phyloP scores from a whole-genome alignment of 2,888 invertebrate genomes.

The Chaetoderma sp. region DNA sequence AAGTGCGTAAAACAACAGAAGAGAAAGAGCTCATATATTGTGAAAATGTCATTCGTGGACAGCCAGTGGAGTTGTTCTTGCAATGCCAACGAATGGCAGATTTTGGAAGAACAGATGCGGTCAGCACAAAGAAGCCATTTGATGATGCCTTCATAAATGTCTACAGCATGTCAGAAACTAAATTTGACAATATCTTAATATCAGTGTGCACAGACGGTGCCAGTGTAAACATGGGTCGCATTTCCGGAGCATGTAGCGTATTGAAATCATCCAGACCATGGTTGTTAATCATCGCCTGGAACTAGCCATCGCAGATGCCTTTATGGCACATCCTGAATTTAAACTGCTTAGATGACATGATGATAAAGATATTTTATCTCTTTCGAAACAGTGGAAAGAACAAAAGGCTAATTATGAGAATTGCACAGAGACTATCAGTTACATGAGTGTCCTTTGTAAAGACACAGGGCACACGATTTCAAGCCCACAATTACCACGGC shows the following conservation, averaged over 20 bases:
- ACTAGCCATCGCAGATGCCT: slow-evolving; percentile 6
- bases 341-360: background rate
- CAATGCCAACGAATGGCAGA: no score
- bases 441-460: background rate
- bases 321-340: background rate
- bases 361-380: background rate
- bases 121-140: no score
- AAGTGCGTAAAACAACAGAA: no score
- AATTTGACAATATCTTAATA: no score
- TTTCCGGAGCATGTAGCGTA: slow-evolving; percentile 4
- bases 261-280: slow-evolving; percentile 6
- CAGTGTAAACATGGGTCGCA: slow-evolving; percentile 6
- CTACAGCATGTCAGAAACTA: no score
- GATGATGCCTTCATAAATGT: no score
- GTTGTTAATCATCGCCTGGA: slow-evolving; percentile 6
- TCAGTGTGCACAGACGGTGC: slow-evolving; percentile 4
- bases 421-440: background rate
- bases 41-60: no score
- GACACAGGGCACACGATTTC: background rate
- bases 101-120: no score
- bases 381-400: background rate
- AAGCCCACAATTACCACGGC: background rate
- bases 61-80: no score
- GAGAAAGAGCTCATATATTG: no score
- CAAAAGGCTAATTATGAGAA: background rate